Conservation (phyloP, 2,888 invertebrate genomes). For the Cremastobaeus sp. region DNA sequence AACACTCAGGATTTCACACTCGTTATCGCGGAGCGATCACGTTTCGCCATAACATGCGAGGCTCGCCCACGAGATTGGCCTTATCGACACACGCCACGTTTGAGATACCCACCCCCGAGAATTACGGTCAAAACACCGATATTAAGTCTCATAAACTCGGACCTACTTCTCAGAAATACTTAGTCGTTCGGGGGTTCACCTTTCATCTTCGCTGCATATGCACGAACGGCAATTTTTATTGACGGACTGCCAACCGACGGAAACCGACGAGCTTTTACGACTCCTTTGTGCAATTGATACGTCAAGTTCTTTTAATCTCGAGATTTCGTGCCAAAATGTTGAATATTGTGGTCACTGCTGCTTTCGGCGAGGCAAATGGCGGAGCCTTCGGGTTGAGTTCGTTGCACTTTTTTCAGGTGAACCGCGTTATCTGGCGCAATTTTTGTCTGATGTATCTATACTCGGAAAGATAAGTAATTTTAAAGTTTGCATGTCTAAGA, state of each 20-base stretch:
- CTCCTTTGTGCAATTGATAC: conserved; percentile 44
- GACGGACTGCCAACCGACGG: conserved; percentile 35
- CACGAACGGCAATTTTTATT: conserved; percentile 67
- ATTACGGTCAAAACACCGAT: conserved; percentile 73
- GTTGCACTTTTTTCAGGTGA: conserved; percentile 3
- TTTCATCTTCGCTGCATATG: conserved; percentile 60
- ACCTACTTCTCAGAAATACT: conserved; percentile 71
- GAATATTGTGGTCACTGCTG: too few relatives aligned
- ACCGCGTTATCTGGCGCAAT: conserved; percentile 5
- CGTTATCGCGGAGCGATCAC: conserved; percentile 65
- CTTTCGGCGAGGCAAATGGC: too few relatives aligned
- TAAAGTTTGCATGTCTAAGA: conserved; percentile 30
- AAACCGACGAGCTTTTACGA: conserved; percentile 51
- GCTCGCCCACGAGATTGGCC: conserved; percentile 64
- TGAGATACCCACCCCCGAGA: conserved; percentile 64
- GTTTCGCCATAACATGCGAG: conserved; percentile 67
- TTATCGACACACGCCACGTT: conserved; percentile 68
- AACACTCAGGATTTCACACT: conserved; percentile 66
- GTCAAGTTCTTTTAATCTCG: too few relatives aligned
- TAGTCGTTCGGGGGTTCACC: conserved; percentile 61
- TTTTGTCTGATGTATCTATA: conserved; percentile 38
- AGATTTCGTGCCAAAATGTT: too few relatives aligned
- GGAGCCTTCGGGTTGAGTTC: too few relatives aligned
- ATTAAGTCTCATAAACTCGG: conserved; percentile 74
- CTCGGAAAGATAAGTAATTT: conserved; percentile 40